Percentiles rank a stretch among this genome's conserved stretches.
These are phyloP conservation scores for Petroica traversi DNA, from an alignment of 2,113 vertebrate genomes.

Conservation along the genomic window DNA sequence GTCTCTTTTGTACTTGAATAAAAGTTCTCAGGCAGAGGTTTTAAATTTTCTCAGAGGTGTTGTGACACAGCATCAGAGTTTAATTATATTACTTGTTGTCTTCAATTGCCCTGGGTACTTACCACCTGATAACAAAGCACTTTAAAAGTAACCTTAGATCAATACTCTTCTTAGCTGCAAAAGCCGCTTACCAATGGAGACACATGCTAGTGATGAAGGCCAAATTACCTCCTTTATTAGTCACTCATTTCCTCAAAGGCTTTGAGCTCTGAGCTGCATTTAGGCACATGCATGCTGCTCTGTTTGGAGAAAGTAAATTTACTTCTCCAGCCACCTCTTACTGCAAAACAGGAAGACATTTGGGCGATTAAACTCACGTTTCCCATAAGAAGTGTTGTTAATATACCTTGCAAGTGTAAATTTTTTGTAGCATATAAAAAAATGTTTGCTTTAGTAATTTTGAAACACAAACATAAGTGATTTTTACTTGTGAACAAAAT, in stretches of 20 bases:
- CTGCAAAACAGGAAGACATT: background rate
- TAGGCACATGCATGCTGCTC: background rate
- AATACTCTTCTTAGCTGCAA: background rate
- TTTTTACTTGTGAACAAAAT: background rate
- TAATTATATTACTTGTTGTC: background rate
- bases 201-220: background rate
- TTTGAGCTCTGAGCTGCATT: background rate
- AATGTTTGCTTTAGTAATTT: background rate
- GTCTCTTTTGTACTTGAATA: background rate
- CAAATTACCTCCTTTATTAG: background rate
- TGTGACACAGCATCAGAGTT: background rate
- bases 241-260: background rate
- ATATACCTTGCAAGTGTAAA: background rate
- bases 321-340: background rate
- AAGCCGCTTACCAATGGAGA: background rate
- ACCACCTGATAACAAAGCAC: background rate
- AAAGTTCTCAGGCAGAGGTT: background rate
- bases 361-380: background rate
- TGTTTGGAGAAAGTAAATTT: background rate
- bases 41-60: background rate
- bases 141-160: background rate
- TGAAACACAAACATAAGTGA: background rate
- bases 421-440: background rate
- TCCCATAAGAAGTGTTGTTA: background rate
- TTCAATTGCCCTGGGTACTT: background rate